Percentiles rank a stretch among this genome's conserved stretches.
phyloP scores from a whole-genome alignment of 2,888 invertebrate species.

The Muschampia plurimacula region DNA sequence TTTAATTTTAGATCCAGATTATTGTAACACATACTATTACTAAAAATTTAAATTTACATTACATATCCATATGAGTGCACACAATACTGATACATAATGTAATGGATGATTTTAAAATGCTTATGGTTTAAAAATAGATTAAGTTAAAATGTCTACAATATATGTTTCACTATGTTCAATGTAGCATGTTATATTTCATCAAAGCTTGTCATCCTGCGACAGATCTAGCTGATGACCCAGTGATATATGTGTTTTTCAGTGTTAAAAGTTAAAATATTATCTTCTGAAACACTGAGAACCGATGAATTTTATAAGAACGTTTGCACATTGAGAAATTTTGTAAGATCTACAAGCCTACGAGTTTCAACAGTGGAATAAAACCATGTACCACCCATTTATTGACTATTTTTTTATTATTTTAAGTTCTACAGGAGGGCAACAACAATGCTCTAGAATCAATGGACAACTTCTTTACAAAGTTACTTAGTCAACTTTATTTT shows the following conservation, averaged over 20 bases:
- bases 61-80: constrained; percentile 19
- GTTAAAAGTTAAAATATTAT: not conserved
- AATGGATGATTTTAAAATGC: not conserved
- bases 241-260: not conserved
- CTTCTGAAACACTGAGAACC: not conserved
- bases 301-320: not conserved
- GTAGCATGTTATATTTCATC: not conserved
- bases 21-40: constrained; percentile 11
- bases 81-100: not conserved
- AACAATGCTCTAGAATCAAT: constrained; percentile 14
- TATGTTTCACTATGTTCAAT: not conserved
- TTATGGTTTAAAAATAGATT: not conserved
- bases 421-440: constrained; percentile 18
- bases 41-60: constrained; percentile 6
- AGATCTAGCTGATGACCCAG: not conserved
- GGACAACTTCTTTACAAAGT: constrained; percentile 29
- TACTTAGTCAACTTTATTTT: constrained; percentile 47
- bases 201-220: constrained; percentile 12
- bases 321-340: not conserved
- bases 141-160: not conserved
- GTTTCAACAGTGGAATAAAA: not conserved
- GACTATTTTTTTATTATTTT: not conserved
- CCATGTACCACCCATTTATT: not conserved
- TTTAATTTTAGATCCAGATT: constrained; percentile 14
- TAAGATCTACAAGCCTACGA: not conserved